These are phyloP conservation scores for Varanus salvator DNA, from an alignment of 2,113 vertebrate species.

Conservation along the genomic window DNA sequence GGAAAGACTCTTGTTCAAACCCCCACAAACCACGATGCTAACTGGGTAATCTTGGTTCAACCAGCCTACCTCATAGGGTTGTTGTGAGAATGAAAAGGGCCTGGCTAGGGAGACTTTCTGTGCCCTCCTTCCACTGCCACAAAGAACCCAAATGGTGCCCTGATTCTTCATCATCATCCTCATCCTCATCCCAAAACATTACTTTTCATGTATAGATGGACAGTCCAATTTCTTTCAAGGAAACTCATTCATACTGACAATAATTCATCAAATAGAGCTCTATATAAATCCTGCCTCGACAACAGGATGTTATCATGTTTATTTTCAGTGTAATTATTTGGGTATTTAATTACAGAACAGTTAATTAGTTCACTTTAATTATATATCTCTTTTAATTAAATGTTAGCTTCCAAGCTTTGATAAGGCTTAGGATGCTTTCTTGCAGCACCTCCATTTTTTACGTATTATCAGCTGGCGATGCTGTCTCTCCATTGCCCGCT, in stretches of 20 bases:
- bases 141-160: background rate
- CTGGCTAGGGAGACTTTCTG: no score
- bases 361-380: constrained; percentile 78
- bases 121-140: background rate
- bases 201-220: background rate
- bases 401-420: constrained; percentile 48
- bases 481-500: background rate
- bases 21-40: background rate
- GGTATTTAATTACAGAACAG: constrained; percentile 78
- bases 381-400: constrained; percentile 73
- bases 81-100: background rate
- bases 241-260: constrained; percentile 63
- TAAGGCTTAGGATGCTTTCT: constrained; percentile 48
- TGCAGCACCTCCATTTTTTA: constrained; percentile 40
- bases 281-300: constrained; percentile 74
- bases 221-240: constrained; percentile 26
- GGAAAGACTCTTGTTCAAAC: background rate
- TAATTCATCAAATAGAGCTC: constrained; percentile 74
- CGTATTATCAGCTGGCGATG: background rate
- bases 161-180: no score
- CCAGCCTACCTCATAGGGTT: background rate
- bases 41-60: background rate
- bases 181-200: no score
- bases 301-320: constrained; percentile 73
- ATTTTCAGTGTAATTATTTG: constrained; percentile 81